Conservation (phyloP, 2,888 invertebrate species). For the Melanostoma scalare region DNA sequence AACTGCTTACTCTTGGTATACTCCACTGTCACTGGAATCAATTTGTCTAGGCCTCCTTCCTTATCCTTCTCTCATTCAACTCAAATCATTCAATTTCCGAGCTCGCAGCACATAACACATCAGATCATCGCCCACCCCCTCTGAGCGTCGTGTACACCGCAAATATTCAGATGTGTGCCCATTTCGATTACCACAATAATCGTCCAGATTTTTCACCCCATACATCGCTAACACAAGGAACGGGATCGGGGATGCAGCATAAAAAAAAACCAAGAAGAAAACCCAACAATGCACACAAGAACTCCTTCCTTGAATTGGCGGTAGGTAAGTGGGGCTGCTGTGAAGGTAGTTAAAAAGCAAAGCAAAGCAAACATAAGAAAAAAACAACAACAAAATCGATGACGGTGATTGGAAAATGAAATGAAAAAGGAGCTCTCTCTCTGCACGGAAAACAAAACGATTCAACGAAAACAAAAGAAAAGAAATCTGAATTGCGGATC, state of each 20-base stretch:
- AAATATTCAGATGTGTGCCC: constrained; percentile 71
- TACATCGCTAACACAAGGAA: constrained; percentile 20
- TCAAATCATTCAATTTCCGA: constrained; percentile 70
- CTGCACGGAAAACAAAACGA: constrained; percentile 56
- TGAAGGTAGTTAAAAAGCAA: constrained; percentile 29
- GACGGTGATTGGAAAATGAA: constrained; percentile 72
- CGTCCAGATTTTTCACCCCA: constrained; percentile 71
- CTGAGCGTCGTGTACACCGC: constrained; percentile 39
- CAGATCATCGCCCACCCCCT: constrained; percentile 9
- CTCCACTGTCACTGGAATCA: constrained; percentile 62
- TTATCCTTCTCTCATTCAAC: constrained; percentile 39
- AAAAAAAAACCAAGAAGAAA: constrained; percentile 35
- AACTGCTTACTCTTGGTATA: constrained; percentile 65
- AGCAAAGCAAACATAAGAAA: constrained; percentile 25
- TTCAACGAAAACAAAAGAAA: constrained; percentile 33
- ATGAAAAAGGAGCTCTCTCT: constrained; percentile 56
- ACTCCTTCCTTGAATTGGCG: constrained; percentile 1
- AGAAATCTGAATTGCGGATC: constrained; percentile 57
- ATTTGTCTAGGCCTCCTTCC: constrained; percentile 40
- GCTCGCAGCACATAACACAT: constrained; percentile 38
- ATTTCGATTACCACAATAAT: constrained; percentile 72
- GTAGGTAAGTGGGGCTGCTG: not conserved
- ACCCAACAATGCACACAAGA: constrained; percentile 37
- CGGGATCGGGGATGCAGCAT: not conserved
- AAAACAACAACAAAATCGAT: constrained; percentile 34